Conservation (phyloP, 2,888 invertebrate species). For the Phytoseiulus persimilis region DNA sequence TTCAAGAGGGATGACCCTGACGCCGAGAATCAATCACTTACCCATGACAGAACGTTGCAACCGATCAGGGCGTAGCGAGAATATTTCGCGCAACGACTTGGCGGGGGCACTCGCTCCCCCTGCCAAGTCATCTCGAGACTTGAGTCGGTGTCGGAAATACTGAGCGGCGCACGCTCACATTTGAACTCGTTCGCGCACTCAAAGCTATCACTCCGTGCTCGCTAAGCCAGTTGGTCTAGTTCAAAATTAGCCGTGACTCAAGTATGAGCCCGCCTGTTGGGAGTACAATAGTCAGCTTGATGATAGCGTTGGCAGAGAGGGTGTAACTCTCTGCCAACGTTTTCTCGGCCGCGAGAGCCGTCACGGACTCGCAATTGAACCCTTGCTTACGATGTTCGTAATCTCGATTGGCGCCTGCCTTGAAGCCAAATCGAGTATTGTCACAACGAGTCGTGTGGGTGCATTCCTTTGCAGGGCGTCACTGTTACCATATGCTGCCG, state of each 20-base stretch:
- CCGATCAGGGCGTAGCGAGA: not conserved
- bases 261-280: not conserved
- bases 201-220: not conserved
- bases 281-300: not conserved
- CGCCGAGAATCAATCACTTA: not conserved
- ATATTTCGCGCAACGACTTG: not conserved
- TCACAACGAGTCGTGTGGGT: not conserved
- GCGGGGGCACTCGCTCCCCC: conserved; percentile 14
- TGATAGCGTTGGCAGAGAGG: not conserved
- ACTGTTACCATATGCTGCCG: not conserved
- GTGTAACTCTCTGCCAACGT: not conserved
- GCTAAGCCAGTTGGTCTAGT: not conserved
- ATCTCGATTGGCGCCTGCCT: not conserved
- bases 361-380: not conserved
- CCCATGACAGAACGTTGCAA: conserved; percentile 33
- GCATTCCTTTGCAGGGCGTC: not conserved
- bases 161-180: not conserved
- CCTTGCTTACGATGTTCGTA: not conserved
- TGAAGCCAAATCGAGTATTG: not conserved
- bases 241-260: not conserved
- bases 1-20: too few species aligned
- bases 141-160: not conserved
- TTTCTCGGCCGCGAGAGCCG: not conserved
- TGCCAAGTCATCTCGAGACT: not conserved
- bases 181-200: not conserved